A percentile compares a stretch with the other conserved stretches of the same genome.
Evolutionary conservation across 2,113 vertebrate species (phyloP).

Genomic region (Oreochromis spilurus): DNA sequence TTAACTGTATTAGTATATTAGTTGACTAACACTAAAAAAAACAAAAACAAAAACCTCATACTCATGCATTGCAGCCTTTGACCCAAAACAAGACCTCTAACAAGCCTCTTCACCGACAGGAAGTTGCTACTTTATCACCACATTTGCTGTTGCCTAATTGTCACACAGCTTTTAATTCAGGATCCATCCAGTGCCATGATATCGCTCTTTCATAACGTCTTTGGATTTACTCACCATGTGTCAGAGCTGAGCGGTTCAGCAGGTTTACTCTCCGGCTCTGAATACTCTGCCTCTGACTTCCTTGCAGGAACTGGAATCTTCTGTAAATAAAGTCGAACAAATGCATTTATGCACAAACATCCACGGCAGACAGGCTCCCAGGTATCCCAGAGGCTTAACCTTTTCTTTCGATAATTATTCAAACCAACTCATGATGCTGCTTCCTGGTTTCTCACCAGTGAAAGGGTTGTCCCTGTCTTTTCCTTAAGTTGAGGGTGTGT

Average conservation of each 20-base stretch:
- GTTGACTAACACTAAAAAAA: not conserved
- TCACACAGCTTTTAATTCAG: not conserved
- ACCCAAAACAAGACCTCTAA: not conserved
- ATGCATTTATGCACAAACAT: not conserved
- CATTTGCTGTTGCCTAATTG: not conserved
- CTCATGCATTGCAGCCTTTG: not conserved
- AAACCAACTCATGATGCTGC: not conserved
- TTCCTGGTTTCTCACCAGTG: not conserved
- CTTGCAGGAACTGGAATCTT: slow-evolving; percentile 47
- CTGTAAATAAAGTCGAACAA: slow-evolving; percentile 45
- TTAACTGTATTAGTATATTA: not conserved
- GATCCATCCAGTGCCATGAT: not conserved
- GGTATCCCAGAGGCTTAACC: not conserved
- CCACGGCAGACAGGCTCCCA: slow-evolving; percentile 18
- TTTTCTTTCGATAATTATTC: not conserved
- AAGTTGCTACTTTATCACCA: not conserved
- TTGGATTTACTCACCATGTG: slow-evolving; percentile 48
- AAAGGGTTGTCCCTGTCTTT: not conserved
- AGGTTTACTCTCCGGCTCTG: slow-evolving; percentile 35
- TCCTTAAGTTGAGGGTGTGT: slow-evolving; percentile 64
- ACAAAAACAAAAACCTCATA: too few species aligned
- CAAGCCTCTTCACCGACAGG: not conserved
- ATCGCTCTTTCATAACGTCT: not conserved
- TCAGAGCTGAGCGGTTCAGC: slow-evolving; percentile 21
- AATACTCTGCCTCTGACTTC: slow-evolving; percentile 42